phyloP scores from a whole-genome alignment of 2,113 vertebrate genomes.

The Silurus meridionalis region DNA sequence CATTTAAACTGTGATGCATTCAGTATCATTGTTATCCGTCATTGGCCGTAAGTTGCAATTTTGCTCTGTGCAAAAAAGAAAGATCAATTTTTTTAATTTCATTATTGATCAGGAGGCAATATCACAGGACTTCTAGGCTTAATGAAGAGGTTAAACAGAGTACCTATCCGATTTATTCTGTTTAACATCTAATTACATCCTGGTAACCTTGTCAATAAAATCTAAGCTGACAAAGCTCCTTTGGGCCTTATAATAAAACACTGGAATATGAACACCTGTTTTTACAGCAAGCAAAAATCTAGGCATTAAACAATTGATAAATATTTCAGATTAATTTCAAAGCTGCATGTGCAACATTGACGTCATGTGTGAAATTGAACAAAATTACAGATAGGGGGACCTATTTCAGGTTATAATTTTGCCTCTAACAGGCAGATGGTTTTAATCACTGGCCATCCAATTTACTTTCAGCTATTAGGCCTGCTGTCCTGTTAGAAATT shows the following conservation, averaged over 20 bases:
- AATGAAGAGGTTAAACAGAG: conserved; percentile 43
- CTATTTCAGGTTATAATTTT: conserved; percentile 6
- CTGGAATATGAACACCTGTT: conserved; percentile 5
- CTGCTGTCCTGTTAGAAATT: neutral
- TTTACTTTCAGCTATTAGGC: conserved; percentile 13
- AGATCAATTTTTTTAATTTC: conserved; percentile 48
- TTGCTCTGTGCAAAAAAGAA: conserved; percentile 19
- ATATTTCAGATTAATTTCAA: neutral
- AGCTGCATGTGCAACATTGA: neutral
- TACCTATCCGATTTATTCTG: conserved; percentile 37
- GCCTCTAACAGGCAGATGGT: neutral
- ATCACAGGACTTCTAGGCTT: conserved; percentile 20
- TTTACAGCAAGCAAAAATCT: conserved; percentile 21
- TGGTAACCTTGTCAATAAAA: conserved; percentile 31
- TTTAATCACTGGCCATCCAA: conserved; percentile 30
- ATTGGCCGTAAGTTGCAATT: conserved; percentile 42
- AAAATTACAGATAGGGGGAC: conserved; percentile 1
- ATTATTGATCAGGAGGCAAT: conserved; percentile 49
- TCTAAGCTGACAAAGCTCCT: conserved; percentile 22
- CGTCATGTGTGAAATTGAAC: conserved; percentile 27
- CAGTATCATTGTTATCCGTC: neutral
- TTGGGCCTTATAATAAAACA: neutral
- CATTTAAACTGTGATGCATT: conserved; percentile 21
- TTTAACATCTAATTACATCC: conserved; percentile 49
- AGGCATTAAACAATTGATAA: neutral